phyloP scores from a whole-genome alignment of 2,797 vertebrate genomes.

The Cheirogaleus major region DNA sequence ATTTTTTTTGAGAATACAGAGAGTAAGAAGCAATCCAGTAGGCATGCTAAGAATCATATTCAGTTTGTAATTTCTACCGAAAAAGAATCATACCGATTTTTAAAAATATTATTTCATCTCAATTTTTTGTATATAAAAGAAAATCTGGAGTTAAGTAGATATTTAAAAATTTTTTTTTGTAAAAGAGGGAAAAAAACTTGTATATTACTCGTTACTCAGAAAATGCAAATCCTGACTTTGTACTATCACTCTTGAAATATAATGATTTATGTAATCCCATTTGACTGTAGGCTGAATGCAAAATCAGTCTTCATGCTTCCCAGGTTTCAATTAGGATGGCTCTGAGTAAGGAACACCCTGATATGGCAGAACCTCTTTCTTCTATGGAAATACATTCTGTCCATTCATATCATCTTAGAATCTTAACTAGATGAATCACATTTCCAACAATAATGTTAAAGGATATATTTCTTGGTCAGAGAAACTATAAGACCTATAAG shows the following conservation, averaged over 20 bases:
- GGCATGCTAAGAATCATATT: not conserved
- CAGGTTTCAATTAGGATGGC: not conserved
- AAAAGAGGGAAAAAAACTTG: not conserved
- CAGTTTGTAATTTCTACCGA: accelerated
- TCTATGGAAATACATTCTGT: not conserved
- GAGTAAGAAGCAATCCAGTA: not conserved
- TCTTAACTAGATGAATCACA: not conserved
- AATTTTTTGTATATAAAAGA: not conserved
- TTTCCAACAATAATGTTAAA: not conserved
- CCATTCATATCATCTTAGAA: not conserved
- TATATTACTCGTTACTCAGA: not conserved
- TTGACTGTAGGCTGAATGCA: not conserved
- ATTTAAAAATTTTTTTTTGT: not conserved
- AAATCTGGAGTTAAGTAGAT: not conserved
- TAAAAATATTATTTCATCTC: not conserved
- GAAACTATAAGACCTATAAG: not conserved
- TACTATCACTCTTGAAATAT: not conserved
- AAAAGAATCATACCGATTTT: not conserved
- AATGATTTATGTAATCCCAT: not conserved
- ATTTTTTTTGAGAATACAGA: not conserved
- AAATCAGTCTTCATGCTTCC: not conserved
- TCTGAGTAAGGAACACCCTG: not conserved
- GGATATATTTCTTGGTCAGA: not conserved
- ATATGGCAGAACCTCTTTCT: not conserved
- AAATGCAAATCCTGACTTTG: not conserved